Base-by-base conservation (phyloP, 1,140 invertebrate species). In the Drosophila watanabei region DNA sequence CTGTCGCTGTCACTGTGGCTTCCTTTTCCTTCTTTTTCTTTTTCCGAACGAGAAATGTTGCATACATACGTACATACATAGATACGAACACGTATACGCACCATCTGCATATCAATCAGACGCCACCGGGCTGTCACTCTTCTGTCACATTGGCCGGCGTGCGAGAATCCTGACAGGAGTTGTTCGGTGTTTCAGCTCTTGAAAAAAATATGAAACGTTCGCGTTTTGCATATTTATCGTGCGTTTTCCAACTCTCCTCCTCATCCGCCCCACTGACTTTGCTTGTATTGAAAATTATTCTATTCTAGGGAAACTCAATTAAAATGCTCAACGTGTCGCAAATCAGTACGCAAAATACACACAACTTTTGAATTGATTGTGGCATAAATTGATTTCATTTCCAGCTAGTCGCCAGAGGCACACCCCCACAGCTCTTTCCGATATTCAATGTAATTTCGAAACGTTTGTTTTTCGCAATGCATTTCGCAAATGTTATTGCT, bases 171-270 rank as follows among this genome's bases (percentile, higher is more conserved):
- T 66, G 78, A 54, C 54, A 58, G 52, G 52, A 69, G 43, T 9
- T 24, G 35, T 45, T 54, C 39, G 8, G 20, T 61, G 7, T 61
- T 51, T 30, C 70, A 64, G 65, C 57, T 61, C 49, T 61, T 78
- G 70, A 82, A 79, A 82, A 79, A 81, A 88, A 84, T 88, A 89
- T 85, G 73, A 88, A 88, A 79, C 63, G 81, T 69, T 75, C 78
- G 70, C 85, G 79, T 70, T 88, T 88, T 88, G 86, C 85, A 88
- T 88, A 90, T 90, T 88, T 89, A 88, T 85, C 66, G 60, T 80
- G 52, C 76, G 66, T 56, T 79, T 80, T 58, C 45, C 45, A 51
- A 16, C 35, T 20, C 49, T 13, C 18, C 43, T 46, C 28, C 39
- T 43, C 13, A 13, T 28, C 13, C 30, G 10, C 35, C 28, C 5